Percentiles rank a stretch among this genome's conserved stretches.
Conservation (phyloP, 1,140 invertebrate species). For the Dreissena polymorpha region DNA sequence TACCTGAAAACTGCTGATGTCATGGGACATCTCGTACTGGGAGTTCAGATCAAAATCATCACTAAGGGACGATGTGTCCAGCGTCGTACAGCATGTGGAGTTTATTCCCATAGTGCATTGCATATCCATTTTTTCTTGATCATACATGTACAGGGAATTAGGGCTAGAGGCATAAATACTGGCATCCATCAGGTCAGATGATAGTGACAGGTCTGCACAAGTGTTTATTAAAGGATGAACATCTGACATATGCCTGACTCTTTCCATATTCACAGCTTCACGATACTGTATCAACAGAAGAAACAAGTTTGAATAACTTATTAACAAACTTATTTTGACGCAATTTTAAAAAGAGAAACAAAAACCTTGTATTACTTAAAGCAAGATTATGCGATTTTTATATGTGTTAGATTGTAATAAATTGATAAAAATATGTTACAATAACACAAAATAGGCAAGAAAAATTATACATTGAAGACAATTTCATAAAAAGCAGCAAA, state of each 20-base stretch:
- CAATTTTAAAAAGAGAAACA: no score
- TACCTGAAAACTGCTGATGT: slow-evolving; percentile 47
- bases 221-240: slow-evolving; percentile 25
- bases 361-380: no score
- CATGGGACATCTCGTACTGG: slow-evolving; percentile 64
- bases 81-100: slow-evolving; percentile 25
- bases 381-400: no score
- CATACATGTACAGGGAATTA: slow-evolving; percentile 74
- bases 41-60: slow-evolving; percentile 71
- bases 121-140: slow-evolving; percentile 73
- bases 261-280: slow-evolving; percentile 17
- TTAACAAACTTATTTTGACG: no score
- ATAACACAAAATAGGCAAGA: no score
- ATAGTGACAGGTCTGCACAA: slow-evolving; percentile 40
- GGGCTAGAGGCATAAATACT: slow-evolving; percentile 71
- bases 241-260: neutral
- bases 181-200: slow-evolving; percentile 52
- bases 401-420: no score
- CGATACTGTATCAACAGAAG: no score
- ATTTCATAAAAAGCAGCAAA: no score
- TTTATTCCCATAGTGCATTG: slow-evolving; percentile 58
- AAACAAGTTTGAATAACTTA: no score
- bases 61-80: neutral
- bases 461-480: no score
- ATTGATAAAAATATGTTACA: no score